Evolutionary conservation across 2,888 invertebrate species (phyloP).

Genomic region (Phlogophora meticulosa): DNA sequence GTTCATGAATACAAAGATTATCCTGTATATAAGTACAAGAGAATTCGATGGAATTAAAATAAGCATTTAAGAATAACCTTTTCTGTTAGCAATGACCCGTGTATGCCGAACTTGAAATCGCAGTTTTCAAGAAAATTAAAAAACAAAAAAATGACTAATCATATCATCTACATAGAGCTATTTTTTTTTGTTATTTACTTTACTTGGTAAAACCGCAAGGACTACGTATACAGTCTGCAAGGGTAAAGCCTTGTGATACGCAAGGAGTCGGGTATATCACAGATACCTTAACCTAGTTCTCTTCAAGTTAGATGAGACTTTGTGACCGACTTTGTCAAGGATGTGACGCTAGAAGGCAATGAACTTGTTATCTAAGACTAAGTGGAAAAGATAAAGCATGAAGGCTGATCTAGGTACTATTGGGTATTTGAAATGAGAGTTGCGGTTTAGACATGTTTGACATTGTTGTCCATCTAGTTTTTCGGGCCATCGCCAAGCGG

Average conservation of each 20-base stretch:
- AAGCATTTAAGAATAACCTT: background rate
- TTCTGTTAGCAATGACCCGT: background rate
- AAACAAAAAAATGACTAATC: background rate
- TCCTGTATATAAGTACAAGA: background rate
- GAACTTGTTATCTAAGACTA: constrained; percentile 33
- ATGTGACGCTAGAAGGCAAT: background rate
- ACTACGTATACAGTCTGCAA: background rate
- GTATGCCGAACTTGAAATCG: background rate
- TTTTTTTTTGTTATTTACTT: no score
- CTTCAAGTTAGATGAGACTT: background rate
- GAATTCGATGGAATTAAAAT: background rate
- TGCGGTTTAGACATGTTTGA: no score
- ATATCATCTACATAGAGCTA: background rate
- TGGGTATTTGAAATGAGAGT: background rate
- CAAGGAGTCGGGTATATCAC: background rate
- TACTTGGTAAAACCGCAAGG: background rate
- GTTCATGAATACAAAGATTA: constrained; percentile 1
- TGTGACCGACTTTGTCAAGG: constrained; percentile 9
- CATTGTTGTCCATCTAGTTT: no score
- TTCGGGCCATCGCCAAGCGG: no score
- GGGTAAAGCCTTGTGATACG: background rate
- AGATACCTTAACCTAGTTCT: constrained; percentile 17
- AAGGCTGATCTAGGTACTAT: constrained; percentile 2
- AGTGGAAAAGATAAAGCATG: constrained; percentile 20
- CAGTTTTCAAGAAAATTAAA: background rate